Percentiles rank a stretch among this genome's conserved stretches.
phyloP scores from a whole-genome alignment of 2,113 vertebrate species.

The Callithrix jacchus region DNA sequence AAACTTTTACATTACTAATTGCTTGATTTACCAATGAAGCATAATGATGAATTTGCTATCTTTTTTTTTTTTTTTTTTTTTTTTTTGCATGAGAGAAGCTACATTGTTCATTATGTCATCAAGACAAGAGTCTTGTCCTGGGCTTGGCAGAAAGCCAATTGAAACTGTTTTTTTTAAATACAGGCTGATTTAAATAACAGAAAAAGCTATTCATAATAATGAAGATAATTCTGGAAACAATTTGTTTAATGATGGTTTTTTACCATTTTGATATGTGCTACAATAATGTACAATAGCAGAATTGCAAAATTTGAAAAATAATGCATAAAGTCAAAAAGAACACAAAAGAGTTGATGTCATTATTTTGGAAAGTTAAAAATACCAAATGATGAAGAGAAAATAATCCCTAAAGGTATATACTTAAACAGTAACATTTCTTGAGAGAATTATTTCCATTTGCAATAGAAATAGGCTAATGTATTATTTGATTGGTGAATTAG shows the following conservation, averaged over 20 bases:
- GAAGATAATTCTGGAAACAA: conserved; percentile 49
- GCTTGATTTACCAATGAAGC: not conserved
- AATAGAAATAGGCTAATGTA: conserved; percentile 31
- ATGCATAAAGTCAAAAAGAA: conserved; percentile 14
- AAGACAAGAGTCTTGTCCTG: not conserved
- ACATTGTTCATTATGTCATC: not conserved
- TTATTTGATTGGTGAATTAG: conserved; percentile 51
- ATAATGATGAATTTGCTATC: not conserved
- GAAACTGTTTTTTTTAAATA: conserved; percentile 33
- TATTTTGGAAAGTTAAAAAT: conserved; percentile 66
- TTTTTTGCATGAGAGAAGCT: not conserved
- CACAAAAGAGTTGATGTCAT: conserved; percentile 9
- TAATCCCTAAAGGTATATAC: not conserved
- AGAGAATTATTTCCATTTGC: conserved; percentile 53
- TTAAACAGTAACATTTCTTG: conserved; percentile 24
- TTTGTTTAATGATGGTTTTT: conserved; percentile 35
- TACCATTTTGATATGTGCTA: not conserved
- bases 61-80: not conserved
- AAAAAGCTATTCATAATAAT: not conserved
- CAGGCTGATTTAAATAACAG: conserved; percentile 29
- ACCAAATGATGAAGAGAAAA: conserved; percentile 44
- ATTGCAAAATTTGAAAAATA: conserved; percentile 23
- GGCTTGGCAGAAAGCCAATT: not conserved
- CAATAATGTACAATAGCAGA: conserved; percentile 32
- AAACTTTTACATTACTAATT: not conserved